Base-by-base conservation (phyloP, 2,888 invertebrate genomes). In the Calliphora vomitoria region DNA sequence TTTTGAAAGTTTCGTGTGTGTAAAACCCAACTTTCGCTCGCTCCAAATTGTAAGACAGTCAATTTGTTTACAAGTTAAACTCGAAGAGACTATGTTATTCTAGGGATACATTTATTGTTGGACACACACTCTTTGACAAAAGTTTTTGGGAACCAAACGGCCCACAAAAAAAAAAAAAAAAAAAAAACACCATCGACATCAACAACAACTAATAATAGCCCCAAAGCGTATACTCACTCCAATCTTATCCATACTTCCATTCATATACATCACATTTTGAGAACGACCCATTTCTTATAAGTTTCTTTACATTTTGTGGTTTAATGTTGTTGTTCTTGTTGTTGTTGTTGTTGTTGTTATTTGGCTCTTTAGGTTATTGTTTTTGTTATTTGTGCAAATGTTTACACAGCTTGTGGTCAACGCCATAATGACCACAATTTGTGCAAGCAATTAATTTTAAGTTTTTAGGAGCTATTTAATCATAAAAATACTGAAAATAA, bases 331-430 rank as follows among this genome's bases (percentile, higher is more conserved):
- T 80, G 15, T 69, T 69, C n/a, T 25, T 25, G 25, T 2, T 25
- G 66, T 60, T 66, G 0, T 79, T 66, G 0, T 79, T 68, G 69
- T 69, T 69, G 38, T 83, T 79, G 58, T 31, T 75, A 44, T 68
- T 84, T 66, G 76, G 76, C 69, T 80, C 44, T 80, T 69, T 47
- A 41, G 80, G 44, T 81, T 80, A 74, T 69, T 71, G 60, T 75
- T 85, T 64, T 55, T 79, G 78, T 69, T 82, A 62, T 82, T 82
- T 85, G 87, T 85, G 85, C 85, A 87, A 87, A 87, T 87, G 87
- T 87, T 87, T 87, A 87, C 87, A 84, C 87, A 87, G 87, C 85
- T 87, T 87, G 87, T 87, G 87, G 87, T 85, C 87, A 85, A 87
- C 79, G 85, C 87, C 87, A 87, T 87, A 87, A 87, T 87, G 87